Conservation (phyloP, 1,140 invertebrate genomes). For the Leptinotarsa texana region DNA sequence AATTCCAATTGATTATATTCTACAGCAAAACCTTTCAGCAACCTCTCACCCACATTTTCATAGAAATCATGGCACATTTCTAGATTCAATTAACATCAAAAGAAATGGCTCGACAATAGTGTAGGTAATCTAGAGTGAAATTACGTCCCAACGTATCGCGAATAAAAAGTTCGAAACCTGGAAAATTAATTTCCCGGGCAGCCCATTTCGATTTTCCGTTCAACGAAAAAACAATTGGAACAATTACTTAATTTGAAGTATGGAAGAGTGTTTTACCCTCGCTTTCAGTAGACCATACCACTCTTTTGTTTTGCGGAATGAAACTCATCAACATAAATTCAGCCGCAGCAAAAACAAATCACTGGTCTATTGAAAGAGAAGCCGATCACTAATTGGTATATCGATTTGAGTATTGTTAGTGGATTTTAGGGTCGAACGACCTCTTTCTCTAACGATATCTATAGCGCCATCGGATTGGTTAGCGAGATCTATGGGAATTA, state of each 20-base stretch:
- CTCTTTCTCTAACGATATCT: neutral
- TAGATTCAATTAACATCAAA: no score
- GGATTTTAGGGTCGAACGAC: neutral
- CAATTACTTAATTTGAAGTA: neutral
- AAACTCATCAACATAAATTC: conserved; percentile 20
- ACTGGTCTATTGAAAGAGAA: conserved; percentile 2
- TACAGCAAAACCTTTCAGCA: no score
- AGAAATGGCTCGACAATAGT: no score
- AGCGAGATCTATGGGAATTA: neutral
- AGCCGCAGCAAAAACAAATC: conserved; percentile 11
- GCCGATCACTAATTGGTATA: conserved; percentile 18
- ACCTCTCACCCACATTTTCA: no score
- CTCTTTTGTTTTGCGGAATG: neutral
- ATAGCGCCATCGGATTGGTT: neutral
- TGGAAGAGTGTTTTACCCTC: conserved; percentile 4
- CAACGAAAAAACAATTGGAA: neutral
- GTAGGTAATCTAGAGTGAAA: no score
- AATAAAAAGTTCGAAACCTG: neutral
- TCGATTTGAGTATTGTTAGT: conserved; percentile 12
- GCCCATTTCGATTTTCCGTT: neutral
- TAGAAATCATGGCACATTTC: no score
- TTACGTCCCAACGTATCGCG: no score
- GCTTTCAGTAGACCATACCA: neutral
- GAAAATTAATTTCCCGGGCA: neutral
- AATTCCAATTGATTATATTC: no score